A percentile compares a stretch with the other conserved stretches of the same genome.
These are phyloP conservation scores for Phenganax subtilis DNA, from an alignment of 92 coral and sea anemone genomes.

Conservation along the genomic window DNA sequence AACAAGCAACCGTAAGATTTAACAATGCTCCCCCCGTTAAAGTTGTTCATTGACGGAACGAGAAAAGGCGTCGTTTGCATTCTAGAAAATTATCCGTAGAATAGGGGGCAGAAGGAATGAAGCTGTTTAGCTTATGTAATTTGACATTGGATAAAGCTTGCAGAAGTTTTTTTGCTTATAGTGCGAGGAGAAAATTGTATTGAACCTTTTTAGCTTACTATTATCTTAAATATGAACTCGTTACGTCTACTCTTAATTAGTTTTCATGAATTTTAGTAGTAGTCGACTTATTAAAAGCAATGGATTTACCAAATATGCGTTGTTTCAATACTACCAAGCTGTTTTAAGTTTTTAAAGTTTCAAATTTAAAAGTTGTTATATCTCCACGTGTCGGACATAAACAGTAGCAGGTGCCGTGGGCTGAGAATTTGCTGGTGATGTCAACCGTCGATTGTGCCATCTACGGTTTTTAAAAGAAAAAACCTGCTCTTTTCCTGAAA, in stretches of 20 bases:
- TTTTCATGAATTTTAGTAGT: too few relatives aligned
- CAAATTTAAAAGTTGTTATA: constrained; percentile 1
- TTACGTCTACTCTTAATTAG: not conserved
- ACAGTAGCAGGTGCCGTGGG: not conserved
- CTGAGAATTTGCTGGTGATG: not conserved
- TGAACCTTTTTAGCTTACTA: too few relatives aligned
- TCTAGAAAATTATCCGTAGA: not conserved
- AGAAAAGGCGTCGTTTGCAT: not conserved
- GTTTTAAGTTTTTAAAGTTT: not conserved
- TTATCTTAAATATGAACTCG: not conserved
- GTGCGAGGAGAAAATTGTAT: too few relatives aligned
- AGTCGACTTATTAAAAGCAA: too few relatives aligned
- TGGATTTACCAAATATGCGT: not conserved
- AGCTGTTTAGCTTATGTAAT: too few relatives aligned
- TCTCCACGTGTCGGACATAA: not conserved
- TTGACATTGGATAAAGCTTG: too few relatives aligned
- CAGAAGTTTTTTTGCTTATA: too few relatives aligned
- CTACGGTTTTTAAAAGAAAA: not conserved
- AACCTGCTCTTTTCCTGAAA: not conserved
- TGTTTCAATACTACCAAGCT: not conserved
- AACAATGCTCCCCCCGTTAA: constrained; percentile 88
- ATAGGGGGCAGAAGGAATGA: not conserved
- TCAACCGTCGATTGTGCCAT: constrained; percentile 9
- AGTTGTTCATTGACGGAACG: constrained; percentile 68
- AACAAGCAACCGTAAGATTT: constrained; percentile 64